Percentiles rank a stretch among this genome's conserved stretches.
phyloP scores from a whole-genome alignment of 2,797 vertebrate genomes.

The Bradypodion ventrale region DNA sequence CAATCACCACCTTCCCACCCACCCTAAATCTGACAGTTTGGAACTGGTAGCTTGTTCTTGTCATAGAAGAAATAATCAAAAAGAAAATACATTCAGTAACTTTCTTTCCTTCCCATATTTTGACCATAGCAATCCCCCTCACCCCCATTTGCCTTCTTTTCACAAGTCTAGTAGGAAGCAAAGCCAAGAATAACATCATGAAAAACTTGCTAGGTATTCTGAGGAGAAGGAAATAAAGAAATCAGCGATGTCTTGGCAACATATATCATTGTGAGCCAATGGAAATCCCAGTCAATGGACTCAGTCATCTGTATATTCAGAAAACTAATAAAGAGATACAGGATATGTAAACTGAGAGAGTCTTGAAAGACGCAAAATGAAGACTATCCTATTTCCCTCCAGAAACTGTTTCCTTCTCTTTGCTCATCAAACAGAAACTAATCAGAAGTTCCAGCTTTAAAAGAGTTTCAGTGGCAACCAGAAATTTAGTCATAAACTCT shows the following conservation, averaged over 20 bases:
- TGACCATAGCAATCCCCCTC: slow-evolving; percentile 8
- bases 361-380: slow-evolving; percentile 5
- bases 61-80: slow-evolving; percentile 34
- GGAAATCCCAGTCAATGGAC: slow-evolving; percentile 55
- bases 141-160: slow-evolving; percentile 41
- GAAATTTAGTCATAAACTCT: not conserved
- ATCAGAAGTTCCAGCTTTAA: not conserved
- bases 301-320: slow-evolving; percentile 62
- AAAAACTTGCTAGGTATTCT: slow-evolving; percentile 59
- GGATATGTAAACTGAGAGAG: slow-evolving; percentile 49
- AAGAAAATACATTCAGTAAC: slow-evolving; percentile 37
- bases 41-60: not conserved
- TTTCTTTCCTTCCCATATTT: slow-evolving; percentile 53
- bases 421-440: slow-evolving; percentile 18
- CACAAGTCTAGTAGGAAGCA: slow-evolving; percentile 48
- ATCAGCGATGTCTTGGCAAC: slow-evolving; percentile 36
- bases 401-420: slow-evolving; percentile 48
- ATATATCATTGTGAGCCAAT: slow-evolving; percentile 45
- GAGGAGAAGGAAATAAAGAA: slow-evolving; percentile 57
- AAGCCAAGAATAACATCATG: slow-evolving; percentile 54
- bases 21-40: not conserved
- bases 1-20: not conserved
- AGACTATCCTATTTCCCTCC: not conserved
- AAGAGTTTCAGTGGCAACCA: slow-evolving; percentile 4
- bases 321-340: slow-evolving; percentile 44